Base-by-base conservation (phyloP, 1,140 invertebrate species). In the Melipona quadrifasciata region DNA sequence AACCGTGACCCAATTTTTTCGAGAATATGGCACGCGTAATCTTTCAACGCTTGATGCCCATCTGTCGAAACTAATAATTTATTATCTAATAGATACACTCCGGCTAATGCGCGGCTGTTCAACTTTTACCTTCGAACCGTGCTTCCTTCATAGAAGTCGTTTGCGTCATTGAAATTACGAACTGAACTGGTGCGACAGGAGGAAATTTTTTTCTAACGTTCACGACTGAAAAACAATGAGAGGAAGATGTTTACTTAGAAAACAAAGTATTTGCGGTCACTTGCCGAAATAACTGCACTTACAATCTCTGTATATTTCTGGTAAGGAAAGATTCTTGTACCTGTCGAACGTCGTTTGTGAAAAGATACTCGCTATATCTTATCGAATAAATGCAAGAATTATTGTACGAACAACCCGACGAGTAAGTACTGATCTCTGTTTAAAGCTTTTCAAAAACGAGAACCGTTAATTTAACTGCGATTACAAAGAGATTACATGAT, bases 21-120 rank as follows among this genome's bases (percentile, higher is more conserved):
- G 39, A 72, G 24, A 39, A 53, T 68, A 34, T 55, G 77, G 67
- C 82, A 70, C 70, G 75, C 77, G 53, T 31, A 39, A 47, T 0
- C 39, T 21, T 65, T 24, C 57, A 53, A 73, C 51, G 57, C 80
- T 64, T 74, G 74, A 85, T 71, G 83, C 2, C 70, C 83, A 68
- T 58, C 27, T 67, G 83, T 85, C 71, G 75, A 81, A 81, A 85
- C 81, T 81, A 85, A 85, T 85, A 61, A 85, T 70, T 81, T 61
- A 78, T 81, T 85, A 80, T 80, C 78, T 85, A 78, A 84, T 24
- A 53, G 78, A 80, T 80, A 85, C 53, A 74, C 24, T 47, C 51
- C 34, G 53, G 16, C 51, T 67, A 61, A 19, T 74, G 78, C 78
- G 83, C 74, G 81, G 77, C 58, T 81, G 68, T 68, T 16, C 57